A percentile compares a stretch with the other conserved stretches of the same genome.
Evolutionary conservation across 2,797 vertebrate species (phyloP).

Genomic region (Avahi laniger): DNA sequence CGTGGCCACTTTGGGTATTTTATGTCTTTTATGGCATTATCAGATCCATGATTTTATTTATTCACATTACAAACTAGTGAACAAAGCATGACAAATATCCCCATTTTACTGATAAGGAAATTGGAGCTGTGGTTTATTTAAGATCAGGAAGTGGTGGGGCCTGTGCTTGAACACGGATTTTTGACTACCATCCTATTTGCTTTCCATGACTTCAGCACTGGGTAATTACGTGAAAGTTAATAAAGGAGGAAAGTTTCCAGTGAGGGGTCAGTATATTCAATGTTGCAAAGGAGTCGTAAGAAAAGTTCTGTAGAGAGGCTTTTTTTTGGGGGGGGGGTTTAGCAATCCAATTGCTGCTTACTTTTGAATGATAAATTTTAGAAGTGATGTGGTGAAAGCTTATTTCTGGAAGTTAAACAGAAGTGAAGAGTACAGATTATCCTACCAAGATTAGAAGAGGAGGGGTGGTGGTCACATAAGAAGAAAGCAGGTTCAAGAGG

Average conservation of each 20-base stretch:
- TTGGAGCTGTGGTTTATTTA: slow-evolving; percentile 5
- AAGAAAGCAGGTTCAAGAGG: not conserved
- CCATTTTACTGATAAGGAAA: not conserved
- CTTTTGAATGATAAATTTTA: not conserved
- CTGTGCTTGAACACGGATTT: not conserved
- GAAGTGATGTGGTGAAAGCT: not conserved
- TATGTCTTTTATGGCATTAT: not conserved
- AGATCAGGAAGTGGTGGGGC: not conserved
- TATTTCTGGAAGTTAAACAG: not conserved
- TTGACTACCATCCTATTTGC: not conserved
- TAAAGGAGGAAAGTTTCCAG: not conserved
- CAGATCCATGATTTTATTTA: not conserved
- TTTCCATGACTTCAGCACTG: not conserved
- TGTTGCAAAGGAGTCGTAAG: not conserved
- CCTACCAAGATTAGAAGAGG: not conserved
- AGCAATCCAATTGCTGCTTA: not conserved
- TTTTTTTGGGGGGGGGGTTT: not conserved
- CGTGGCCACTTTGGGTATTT: not conserved
- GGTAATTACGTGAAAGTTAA: not conserved
- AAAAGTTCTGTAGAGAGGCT: not conserved
- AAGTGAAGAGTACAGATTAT: not conserved
- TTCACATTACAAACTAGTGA: not conserved
- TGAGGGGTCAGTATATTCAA: not conserved
- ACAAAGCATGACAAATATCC: not conserved
- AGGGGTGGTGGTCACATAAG: not conserved